Evolutionary conservation across 2,888 invertebrate species (phyloP).

Genomic region (Drosophila planitibia): DNA sequence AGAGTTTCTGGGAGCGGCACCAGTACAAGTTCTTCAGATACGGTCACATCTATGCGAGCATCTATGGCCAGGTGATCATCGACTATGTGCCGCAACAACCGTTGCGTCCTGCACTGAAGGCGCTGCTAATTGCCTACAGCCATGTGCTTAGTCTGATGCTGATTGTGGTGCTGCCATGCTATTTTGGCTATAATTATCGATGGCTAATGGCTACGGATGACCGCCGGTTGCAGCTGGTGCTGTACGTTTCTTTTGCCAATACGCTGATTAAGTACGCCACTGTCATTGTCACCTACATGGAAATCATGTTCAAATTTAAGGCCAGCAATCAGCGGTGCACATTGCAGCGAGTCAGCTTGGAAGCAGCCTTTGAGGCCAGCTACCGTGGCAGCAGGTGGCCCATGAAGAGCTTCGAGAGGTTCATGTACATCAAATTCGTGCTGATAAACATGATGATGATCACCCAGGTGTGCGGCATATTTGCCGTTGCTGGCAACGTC

Average conservation of each 20-base stretch:
- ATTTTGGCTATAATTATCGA: constrained; percentile 67
- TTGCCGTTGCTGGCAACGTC: constrained; percentile 44
- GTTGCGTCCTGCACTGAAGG: constrained; percentile 38
- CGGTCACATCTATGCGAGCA: constrained; percentile 76
- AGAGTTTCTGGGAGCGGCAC: constrained; percentile 76
- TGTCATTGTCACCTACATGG: constrained; percentile 73
- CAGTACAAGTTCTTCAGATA: constrained; percentile 71
- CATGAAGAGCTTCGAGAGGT: constrained; percentile 60
- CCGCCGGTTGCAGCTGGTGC: constrained; percentile 62
- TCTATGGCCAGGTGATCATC: constrained; percentile 74
- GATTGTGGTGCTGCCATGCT: constrained; percentile 67
- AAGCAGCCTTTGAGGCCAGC: constrained; percentile 54
- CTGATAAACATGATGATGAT: constrained; percentile 78
- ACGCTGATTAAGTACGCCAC: constrained; percentile 77
- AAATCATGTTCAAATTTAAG: constrained; percentile 67
- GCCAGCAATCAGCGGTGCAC: constrained; percentile 66
- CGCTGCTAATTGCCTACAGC: constrained; percentile 62
- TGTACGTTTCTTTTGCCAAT: constrained; percentile 71
- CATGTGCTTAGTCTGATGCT: constrained; percentile 66
- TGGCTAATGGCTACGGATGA: constrained; percentile 58
- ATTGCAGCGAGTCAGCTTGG: constrained; percentile 58
- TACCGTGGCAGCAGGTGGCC: constrained; percentile 43
- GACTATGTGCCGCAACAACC: constrained; percentile 73
- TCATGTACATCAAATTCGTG: constrained; percentile 72
- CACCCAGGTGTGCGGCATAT: constrained; percentile 68